Percentiles rank a stretch among this genome's conserved stretches.
Evolutionary conservation across 2,113 vertebrate genomes (phyloP).

Genomic region (Sinocyclocheilus grahami): DNA sequence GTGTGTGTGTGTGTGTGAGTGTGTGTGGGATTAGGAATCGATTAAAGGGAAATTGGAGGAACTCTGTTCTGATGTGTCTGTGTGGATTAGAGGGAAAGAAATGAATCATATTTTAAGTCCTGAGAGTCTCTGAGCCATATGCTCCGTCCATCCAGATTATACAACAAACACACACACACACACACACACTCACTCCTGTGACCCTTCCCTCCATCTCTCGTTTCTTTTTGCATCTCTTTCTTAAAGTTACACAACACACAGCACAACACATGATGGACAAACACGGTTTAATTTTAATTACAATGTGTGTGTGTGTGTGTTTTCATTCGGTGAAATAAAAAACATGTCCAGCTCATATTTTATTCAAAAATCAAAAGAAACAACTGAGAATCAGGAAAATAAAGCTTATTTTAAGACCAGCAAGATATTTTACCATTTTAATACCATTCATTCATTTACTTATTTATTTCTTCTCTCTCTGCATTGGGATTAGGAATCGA

Average conservation of each 20-base stretch:
- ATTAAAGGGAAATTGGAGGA: constrained; percentile 53
- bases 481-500: no score
- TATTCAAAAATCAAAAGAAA: not conserved
- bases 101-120: constrained; percentile 80
- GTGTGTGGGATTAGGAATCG: not conserved
- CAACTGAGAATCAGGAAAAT: not conserved
- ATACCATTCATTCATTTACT: not conserved
- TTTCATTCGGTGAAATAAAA: not conserved
- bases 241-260: not conserved
- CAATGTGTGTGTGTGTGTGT: not conserved
- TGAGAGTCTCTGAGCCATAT: constrained; percentile 69
- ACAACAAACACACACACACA: not conserved
- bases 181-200: not conserved
- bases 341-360: not conserved
- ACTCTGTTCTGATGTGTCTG: constrained; percentile 38
- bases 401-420: not conserved
- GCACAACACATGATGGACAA: not conserved
- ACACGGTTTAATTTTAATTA: not conserved
- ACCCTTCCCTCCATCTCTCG: not conserved
- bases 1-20: no score
- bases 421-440: not conserved
- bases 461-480: no score
- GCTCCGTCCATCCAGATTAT: constrained; percentile 69
- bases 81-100: constrained; percentile 74
- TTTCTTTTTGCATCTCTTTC: not conserved